phyloP scores from a whole-genome alignment of 2,797 vertebrate species.

The Cossypha niveicapilla region DNA sequence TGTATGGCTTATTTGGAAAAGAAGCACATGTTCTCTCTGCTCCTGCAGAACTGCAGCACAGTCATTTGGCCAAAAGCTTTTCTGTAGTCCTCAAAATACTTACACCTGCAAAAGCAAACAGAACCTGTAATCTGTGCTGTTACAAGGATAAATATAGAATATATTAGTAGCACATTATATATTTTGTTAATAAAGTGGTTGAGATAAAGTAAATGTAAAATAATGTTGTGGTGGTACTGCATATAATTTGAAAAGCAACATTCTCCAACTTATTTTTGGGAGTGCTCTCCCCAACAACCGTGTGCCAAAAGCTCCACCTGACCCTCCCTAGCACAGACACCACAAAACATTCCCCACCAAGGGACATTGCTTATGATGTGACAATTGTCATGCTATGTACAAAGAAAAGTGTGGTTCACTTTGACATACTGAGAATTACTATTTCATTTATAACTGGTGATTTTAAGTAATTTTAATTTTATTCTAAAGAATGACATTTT shows the following conservation, averaged over 20 bases:
- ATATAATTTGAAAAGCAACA: background rate
- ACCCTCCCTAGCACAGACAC: fast-evolving
- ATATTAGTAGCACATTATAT: background rate
- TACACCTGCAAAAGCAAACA: background rate
- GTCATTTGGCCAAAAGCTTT: background rate
- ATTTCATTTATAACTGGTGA: background rate
- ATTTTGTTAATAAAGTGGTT: background rate
- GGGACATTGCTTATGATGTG: fast-evolving
- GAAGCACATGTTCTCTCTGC: background rate
- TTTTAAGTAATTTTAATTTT: constrained; percentile 14
- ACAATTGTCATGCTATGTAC: background rate
- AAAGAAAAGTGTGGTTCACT: background rate
- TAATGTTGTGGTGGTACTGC: background rate
- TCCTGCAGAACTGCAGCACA: background rate
- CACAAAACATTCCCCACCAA: background rate
- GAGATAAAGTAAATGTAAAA: background rate
- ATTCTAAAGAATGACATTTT: background rate
- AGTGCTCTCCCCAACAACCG: fast-evolving
- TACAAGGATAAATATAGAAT: background rate
- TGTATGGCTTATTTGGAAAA: background rate
- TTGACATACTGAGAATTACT: background rate
- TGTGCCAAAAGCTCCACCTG: background rate
- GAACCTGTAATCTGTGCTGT: background rate
- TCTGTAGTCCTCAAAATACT: background rate
- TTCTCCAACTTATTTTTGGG: background rate